Percentiles rank a stretch among this genome's conserved stretches.
Evolutionary conservation across 2,113 vertebrate genomes (phyloP).

Genomic region (Aplodontia rufa): DNA sequence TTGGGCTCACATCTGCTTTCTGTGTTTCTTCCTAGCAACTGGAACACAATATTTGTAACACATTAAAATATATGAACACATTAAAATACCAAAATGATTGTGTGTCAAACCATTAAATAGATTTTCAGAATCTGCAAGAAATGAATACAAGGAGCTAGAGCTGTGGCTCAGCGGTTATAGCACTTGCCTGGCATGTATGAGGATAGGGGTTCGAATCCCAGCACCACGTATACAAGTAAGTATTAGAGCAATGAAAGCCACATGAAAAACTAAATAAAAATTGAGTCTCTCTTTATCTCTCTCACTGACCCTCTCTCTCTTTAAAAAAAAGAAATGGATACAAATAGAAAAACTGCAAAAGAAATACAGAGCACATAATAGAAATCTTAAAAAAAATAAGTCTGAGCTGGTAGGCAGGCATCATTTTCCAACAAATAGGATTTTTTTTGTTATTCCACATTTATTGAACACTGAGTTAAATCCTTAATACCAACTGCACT

Average conservation of each 20-base stretch:
- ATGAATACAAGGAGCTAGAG: neutral
- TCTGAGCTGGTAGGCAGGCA: neutral
- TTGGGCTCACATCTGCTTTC: constrained; percentile 33
- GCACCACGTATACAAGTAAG: no score
- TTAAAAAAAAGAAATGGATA: no score
- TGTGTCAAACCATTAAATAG: neutral
- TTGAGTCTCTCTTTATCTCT: no score
- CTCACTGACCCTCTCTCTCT: no score
- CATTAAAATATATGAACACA: constrained; percentile 17
- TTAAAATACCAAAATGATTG: constrained; percentile 44
- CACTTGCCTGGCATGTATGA: no score
- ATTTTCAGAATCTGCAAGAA: constrained; percentile 55
- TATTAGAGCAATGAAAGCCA: no score
- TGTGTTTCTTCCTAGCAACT: constrained; percentile 56
- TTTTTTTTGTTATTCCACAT: constrained; percentile 4
- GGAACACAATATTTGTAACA: constrained; percentile 39
- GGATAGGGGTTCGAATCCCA: no score
- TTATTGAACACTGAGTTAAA: neutral
- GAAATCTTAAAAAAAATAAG: constrained; percentile 7
- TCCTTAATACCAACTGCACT: neutral
- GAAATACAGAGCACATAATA: neutral
- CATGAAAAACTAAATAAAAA: no score
- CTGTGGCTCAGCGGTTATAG: no score
- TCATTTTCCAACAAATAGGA: neutral
- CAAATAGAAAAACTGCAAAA: constrained; percentile 36